These are phyloP conservation scores for Lordiphosa stackelbergi DNA, from an alignment of 1,140 invertebrate genomes.

Conservation along the genomic window DNA sequence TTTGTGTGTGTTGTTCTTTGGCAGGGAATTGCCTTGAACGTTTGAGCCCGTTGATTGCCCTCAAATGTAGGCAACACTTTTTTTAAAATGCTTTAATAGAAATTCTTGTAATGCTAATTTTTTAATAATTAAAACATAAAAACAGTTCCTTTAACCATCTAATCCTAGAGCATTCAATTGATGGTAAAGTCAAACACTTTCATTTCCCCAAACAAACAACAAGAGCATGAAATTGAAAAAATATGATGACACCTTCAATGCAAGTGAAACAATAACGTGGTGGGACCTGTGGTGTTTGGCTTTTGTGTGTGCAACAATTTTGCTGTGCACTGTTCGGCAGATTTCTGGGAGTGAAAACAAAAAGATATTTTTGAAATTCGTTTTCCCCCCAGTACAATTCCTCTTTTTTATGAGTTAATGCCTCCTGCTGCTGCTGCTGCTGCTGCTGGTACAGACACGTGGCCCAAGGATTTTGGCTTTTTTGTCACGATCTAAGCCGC, in stretches of 20 bases:
- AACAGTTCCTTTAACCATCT: too few relatives aligned
- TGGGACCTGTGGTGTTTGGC: slow-evolving; percentile 11
- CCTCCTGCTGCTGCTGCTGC: neutral
- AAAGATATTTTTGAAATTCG: slow-evolving; percentile 65
- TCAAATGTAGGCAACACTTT: too few relatives aligned
- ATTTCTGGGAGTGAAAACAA: slow-evolving; percentile 45
- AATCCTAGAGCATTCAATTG: neutral
- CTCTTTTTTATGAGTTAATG: slow-evolving; percentile 45
- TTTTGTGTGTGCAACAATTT: slow-evolving; percentile 57
- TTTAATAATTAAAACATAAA: too few relatives aligned
- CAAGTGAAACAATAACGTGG: slow-evolving; percentile 52
- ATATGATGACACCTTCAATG: slow-evolving; percentile 72
- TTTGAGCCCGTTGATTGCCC: neutral
- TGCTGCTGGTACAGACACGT: slow-evolving; percentile 1
- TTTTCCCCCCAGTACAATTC: slow-evolving; percentile 25
- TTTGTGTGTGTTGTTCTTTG: slow-evolving; percentile 12
- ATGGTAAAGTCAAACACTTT: slow-evolving; percentile 11
- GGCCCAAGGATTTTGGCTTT: slow-evolving; percentile 44
- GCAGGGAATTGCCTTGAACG: neutral
- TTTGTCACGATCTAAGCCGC: slow-evolving; percentile 65
- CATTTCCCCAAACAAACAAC: slow-evolving; percentile 19
- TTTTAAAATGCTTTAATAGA: too few relatives aligned
- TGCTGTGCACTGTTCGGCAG: slow-evolving; percentile 41
- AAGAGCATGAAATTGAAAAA: slow-evolving; percentile 63
- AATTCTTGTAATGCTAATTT: too few relatives aligned